Percentiles rank a stretch among this genome's conserved stretches.
Conservation (phyloP, 2,797 vertebrate genomes). For the Syndactyla subalaris region DNA sequence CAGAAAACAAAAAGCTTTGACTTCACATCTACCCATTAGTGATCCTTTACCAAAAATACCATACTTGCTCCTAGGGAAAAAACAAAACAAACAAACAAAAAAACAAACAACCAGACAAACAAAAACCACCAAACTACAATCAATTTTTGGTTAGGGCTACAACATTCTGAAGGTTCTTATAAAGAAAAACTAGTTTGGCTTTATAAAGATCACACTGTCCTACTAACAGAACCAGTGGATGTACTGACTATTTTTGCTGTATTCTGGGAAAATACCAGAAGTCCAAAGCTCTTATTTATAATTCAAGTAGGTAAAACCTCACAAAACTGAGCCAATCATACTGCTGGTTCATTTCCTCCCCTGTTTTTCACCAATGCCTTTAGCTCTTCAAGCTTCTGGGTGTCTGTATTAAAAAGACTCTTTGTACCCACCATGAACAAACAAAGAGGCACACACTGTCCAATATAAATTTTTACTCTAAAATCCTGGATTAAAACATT, state of each 20-base stretch:
- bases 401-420: background rate
- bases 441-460: background rate
- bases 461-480: background rate
- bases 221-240: slow-evolving; percentile 4
- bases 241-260: slow-evolving; percentile 38
- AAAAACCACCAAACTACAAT: no score
- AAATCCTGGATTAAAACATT: background rate
- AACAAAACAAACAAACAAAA: background rate
- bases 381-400: slow-evolving; percentile 13
- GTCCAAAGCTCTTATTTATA: slow-evolving; percentile 46
- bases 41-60: background rate
- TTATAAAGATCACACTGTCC: background rate
- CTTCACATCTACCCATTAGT: background rate
- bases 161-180: background rate
- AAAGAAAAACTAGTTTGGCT: background rate
- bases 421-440: slow-evolving; percentile 60
- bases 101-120: background rate
- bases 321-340: slow-evolving; percentile 13
- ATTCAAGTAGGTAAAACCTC: background rate
- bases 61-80: background rate
- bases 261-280: slow-evolving; percentile 14
- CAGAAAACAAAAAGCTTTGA: background rate
- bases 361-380: slow-evolving; percentile 68
- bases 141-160: background rate
- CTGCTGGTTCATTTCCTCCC: slow-evolving; percentile 57